Evolutionary conservation across 2,888 invertebrate species (phyloP).

Genomic region (Brachypalpus laphriformis): DNA sequence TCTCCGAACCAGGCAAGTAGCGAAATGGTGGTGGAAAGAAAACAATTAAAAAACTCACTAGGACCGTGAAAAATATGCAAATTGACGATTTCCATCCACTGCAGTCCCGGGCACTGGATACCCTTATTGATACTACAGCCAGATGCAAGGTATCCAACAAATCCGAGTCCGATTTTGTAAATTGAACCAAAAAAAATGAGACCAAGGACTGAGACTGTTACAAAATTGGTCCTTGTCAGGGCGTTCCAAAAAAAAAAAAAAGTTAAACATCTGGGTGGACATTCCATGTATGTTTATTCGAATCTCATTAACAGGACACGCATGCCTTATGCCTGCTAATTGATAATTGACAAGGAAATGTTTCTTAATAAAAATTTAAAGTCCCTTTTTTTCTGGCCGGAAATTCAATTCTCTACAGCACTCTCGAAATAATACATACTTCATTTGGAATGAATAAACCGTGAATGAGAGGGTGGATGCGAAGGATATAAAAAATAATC

Average conservation of each 20-base stretch:
- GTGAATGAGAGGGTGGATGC: neutral
- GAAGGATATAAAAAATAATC: neutral
- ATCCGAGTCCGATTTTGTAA: neutral
- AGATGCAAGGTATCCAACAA: neutral
- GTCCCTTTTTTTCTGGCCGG: neutral
- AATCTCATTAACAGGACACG: neutral
- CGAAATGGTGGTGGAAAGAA: neutral
- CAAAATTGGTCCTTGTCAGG: neutral
- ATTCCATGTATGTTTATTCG: neutral
- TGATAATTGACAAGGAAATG: slow-evolving; percentile 23
- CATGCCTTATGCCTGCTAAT: neutral
- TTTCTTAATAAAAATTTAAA: neutral
- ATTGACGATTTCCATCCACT: slow-evolving; percentile 6
- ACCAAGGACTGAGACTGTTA: neutral
- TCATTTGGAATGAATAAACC: neutral
- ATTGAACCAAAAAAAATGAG: neutral
- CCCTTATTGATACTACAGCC: neutral
- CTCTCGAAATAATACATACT: neutral
- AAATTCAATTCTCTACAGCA: neutral
- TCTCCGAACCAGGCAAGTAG: neutral
- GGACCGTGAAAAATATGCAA: slow-evolving; percentile 30
- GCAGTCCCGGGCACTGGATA: neutral
- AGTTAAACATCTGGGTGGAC: neutral
- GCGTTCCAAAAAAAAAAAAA: neutral
- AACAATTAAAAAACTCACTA: slow-evolving; percentile 16